A percentile compares a stretch with the other conserved stretches of the same genome.
phyloP scores from a whole-genome alignment of 2,797 vertebrate species.

The Vipera ursinii region DNA sequence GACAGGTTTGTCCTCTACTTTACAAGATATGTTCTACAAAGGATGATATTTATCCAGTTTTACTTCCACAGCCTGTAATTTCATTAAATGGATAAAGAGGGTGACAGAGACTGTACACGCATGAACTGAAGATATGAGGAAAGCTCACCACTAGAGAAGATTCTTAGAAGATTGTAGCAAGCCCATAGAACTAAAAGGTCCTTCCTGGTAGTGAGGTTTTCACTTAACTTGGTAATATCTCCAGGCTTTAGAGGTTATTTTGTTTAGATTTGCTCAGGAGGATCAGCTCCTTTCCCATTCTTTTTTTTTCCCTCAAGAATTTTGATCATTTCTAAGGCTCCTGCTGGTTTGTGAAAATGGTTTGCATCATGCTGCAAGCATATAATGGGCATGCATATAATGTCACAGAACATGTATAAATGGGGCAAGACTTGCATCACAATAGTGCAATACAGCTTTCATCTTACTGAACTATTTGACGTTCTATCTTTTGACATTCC shows the following conservation, averaged over 20 bases:
- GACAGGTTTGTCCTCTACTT: not conserved
- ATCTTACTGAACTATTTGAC: not conserved
- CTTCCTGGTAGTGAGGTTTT: not conserved
- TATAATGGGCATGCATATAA: not conserved
- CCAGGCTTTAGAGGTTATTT: not conserved
- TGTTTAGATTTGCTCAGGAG: not conserved
- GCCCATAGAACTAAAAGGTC: not conserved
- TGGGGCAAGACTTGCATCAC: not conserved
- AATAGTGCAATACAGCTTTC: not conserved
- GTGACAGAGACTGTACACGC: not conserved
- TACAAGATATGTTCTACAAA: not conserved
- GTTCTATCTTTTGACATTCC: not conserved
- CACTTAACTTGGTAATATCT: not conserved
- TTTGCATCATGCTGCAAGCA: not conserved
- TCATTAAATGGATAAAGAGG: not conserved
- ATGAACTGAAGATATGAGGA: not conserved
- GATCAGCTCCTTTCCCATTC: not conserved
- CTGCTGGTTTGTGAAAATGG: not conserved
- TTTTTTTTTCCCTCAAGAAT: not conserved
- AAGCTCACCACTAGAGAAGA: not conserved
- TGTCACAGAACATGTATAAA: not conserved
- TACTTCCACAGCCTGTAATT: not conserved
- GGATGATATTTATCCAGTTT: not conserved
- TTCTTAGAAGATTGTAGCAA: not conserved
- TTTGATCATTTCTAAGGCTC: not conserved